Evolutionary conservation across 2,797 vertebrate genomes (phyloP).

Genomic region (Ciconia nigra): DNA sequence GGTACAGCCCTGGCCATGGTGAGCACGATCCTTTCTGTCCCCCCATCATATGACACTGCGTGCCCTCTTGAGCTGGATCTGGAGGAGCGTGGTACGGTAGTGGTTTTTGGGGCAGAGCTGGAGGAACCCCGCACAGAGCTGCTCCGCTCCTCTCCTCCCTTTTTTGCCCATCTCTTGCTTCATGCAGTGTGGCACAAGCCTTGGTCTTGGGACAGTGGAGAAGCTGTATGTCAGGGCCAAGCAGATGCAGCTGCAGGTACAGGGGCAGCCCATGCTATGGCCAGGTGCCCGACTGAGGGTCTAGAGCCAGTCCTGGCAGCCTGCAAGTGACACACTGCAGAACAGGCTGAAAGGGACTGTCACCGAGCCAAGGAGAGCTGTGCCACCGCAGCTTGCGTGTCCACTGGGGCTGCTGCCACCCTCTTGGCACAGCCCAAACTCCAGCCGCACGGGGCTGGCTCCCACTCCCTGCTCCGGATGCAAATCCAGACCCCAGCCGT

Average conservation of each 20-base stretch:
- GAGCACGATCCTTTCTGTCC: not conserved
- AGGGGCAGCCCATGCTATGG: fast-evolving
- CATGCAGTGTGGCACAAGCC: not conserved
- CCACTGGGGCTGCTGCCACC: not conserved
- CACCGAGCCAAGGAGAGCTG: not conserved
- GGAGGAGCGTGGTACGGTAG: not conserved
- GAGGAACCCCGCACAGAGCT: not conserved
- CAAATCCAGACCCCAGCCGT: not conserved
- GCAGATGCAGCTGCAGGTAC: not conserved
- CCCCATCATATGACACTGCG: fast-evolving
- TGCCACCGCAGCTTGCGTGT: not conserved
- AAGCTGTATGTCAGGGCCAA: not conserved
- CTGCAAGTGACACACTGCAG: not conserved
- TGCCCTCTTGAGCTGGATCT: not conserved
- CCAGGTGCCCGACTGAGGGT: not conserved
- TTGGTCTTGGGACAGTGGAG: not conserved
- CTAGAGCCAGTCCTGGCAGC: not conserved
- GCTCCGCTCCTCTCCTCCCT: not conserved
- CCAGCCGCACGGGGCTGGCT: not conserved
- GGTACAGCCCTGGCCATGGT: not conserved
- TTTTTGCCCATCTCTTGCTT: not conserved
- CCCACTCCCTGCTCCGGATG: not conserved
- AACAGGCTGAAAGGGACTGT: not conserved
- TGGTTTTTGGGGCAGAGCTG: not conserved
- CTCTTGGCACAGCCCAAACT: not conserved